Evolutionary conservation across 2,113 vertebrate species (phyloP).

Genomic region (Scartelaos histophorus): DNA sequence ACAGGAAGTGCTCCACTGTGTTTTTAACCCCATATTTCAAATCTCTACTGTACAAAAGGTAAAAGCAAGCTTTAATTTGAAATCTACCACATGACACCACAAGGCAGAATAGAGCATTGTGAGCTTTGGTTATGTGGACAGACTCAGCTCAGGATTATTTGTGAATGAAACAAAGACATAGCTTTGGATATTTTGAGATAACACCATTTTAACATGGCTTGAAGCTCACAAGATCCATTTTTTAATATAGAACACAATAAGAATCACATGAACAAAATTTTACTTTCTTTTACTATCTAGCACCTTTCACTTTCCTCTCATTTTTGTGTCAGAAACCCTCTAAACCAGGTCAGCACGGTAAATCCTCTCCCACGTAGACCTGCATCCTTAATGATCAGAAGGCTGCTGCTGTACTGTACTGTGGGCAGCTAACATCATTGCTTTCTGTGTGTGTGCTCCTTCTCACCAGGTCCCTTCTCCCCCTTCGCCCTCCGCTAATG

Average conservation of each 20-base stretch:
- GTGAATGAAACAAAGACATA: no score
- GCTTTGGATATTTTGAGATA: no score
- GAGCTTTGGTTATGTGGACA: no score
- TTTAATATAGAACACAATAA: background rate
- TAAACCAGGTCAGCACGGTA: background rate
- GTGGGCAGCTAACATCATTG: slow-evolving; percentile 45
- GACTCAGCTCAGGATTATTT: no score
- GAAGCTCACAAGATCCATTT: no score
- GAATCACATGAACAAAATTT: background rate
- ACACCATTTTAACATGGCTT: no score
- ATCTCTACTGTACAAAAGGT: no score
- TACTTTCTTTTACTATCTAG: background rate
- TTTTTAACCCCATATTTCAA: no score
- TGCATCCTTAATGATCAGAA: slow-evolving; percentile 44
- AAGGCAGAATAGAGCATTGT: no score
- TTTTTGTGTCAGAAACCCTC: slow-evolving; percentile 9
- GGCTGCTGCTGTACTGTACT: background rate
- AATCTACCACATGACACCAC: no score
- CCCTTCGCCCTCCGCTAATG: slow-evolving; percentile 85
- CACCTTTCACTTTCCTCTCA: background rate
- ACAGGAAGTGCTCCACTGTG: no score
- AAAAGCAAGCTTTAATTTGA: no score
- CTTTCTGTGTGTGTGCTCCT: slow-evolving; percentile 68
- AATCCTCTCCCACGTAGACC: background rate
- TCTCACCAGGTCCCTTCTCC: slow-evolving; percentile 84